Percentiles rank a stretch among this genome's conserved stretches.
phyloP scores from a whole-genome alignment of 2,113 vertebrate species.

The Siphamia tubifer region DNA sequence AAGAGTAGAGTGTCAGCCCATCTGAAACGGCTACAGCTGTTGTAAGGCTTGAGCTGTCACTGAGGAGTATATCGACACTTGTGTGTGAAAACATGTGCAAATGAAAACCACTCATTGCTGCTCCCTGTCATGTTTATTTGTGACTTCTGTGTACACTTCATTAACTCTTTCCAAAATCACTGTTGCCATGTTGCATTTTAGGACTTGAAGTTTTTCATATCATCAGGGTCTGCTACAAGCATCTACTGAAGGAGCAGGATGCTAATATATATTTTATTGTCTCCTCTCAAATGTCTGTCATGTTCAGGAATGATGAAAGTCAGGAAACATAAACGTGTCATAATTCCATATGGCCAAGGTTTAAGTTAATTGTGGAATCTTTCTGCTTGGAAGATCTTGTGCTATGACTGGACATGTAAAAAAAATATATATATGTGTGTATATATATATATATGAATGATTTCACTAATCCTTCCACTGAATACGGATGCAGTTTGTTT shows the following conservation, averaged over 20 bases:
- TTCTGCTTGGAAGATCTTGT: not conserved
- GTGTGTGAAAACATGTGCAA: slow-evolving; percentile 35
- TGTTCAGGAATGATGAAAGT: too few species aligned
- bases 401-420: too few species aligned
- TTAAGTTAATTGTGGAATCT: not conserved
- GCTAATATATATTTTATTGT: too few species aligned
- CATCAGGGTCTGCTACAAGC: too few species aligned
- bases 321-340: too few species aligned
- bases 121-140: not conserved
- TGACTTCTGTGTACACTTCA: not conserved
- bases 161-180: not conserved
- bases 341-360: too few species aligned
- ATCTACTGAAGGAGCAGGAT: too few species aligned
- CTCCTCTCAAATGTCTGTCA: too few species aligned
- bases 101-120: not conserved
- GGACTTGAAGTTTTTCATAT: too few species aligned
- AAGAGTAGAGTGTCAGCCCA: not conserved
- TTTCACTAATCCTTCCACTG: too few species aligned
- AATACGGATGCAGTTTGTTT: not conserved
- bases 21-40: not conserved
- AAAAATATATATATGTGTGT: too few species aligned
- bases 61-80: not conserved
- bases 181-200: not conserved
- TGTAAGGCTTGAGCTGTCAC: not conserved
- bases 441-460: too few species aligned